Conservation (phyloP, 1,140 invertebrate genomes). For the Brachionus rotundiformis region DNA sequence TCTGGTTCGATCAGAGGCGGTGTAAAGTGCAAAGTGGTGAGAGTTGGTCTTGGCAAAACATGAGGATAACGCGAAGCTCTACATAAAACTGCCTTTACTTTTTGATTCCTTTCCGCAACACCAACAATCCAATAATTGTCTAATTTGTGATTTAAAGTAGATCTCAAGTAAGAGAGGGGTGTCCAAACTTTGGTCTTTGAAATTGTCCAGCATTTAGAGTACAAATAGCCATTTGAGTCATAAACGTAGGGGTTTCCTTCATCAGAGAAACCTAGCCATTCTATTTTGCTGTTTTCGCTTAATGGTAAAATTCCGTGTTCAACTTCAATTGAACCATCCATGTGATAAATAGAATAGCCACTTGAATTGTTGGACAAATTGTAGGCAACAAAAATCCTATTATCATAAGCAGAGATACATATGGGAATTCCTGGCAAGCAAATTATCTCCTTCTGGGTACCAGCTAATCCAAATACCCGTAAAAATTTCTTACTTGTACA, state of each 20-base stretch:
- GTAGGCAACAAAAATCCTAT: slow-evolving; percentile 76
- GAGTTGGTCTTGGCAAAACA: slow-evolving; percentile 78
- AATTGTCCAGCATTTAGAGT: slow-evolving; percentile 65
- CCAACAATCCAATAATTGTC: slow-evolving; percentile 81
- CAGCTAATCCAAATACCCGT: slow-evolving; percentile 79
- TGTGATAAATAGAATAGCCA: slow-evolving; percentile 34
- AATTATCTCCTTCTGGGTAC: slow-evolving; percentile 79
- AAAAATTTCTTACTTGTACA: slow-evolving; percentile 75
- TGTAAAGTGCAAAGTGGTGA: slow-evolving; percentile 70
- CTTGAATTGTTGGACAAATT: slow-evolving; percentile 67
- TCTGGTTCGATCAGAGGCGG: slow-evolving; percentile 79
- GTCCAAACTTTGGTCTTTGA: slow-evolving; percentile 74
- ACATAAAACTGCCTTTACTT: slow-evolving; percentile 78
- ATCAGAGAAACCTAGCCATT: slow-evolving; percentile 63
- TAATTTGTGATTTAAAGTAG: slow-evolving; percentile 67
- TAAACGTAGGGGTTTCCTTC: slow-evolving; percentile 67
- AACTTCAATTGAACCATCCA: background rate
- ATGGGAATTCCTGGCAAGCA: slow-evolving; percentile 74
- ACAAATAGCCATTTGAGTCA: slow-evolving; percentile 70
- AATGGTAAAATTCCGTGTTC: slow-evolving; percentile 37
- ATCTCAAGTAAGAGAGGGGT: slow-evolving; percentile 74
- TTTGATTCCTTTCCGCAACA: slow-evolving; percentile 74
- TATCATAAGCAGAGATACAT: slow-evolving; percentile 71
- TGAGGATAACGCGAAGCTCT: slow-evolving; percentile 82
- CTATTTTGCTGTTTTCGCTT: slow-evolving; percentile 22